Percentiles rank a stretch among this genome's conserved stretches.
Evolutionary conservation across 1,140 invertebrate species (phyloP).

Genomic region (Drosophila elegans): DNA sequence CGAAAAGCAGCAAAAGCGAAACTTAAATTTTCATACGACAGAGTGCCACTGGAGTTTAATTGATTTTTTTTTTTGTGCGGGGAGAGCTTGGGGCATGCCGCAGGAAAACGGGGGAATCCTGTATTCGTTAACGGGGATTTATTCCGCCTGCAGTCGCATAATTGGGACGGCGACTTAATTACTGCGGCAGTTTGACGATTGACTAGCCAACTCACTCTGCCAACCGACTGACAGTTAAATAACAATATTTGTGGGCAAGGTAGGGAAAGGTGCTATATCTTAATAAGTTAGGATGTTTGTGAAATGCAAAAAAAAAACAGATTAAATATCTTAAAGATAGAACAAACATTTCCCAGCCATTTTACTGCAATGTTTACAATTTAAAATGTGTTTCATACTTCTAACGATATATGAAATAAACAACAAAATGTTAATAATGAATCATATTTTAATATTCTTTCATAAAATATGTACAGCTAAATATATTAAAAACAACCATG

Average conservation of each 20-base stretch:
- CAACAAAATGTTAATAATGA: no score
- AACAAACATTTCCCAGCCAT: no score
- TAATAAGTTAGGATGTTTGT: neutral
- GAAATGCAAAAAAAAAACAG: neutral
- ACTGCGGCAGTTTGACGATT: constrained; percentile 41
- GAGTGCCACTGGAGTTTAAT: constrained; percentile 54
- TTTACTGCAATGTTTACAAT: no score
- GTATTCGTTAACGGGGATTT: constrained; percentile 36
- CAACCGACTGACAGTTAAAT: constrained; percentile 6
- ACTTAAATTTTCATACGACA: constrained; percentile 59
- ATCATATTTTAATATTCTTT: no score
- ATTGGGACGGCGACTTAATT: constrained; percentile 52
- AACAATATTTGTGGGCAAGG: constrained; percentile 8
- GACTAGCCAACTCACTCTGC: constrained; percentile 16
- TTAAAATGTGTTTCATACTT: no score
- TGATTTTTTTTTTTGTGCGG: constrained; percentile 45
- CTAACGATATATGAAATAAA: no score
- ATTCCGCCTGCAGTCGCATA: constrained; percentile 56
- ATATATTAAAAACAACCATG: no score
- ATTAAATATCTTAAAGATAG: no score
- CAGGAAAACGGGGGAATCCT: constrained; percentile 21
- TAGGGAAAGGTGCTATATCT: neutral
- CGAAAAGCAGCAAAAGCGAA: constrained; percentile 43
- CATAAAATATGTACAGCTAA: no score
- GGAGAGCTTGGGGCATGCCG: constrained; percentile 19